These are phyloP conservation scores for Hofmannophila pseudospretella DNA, from an alignment of 2,888 invertebrate species.

Conservation along the genomic window DNA sequence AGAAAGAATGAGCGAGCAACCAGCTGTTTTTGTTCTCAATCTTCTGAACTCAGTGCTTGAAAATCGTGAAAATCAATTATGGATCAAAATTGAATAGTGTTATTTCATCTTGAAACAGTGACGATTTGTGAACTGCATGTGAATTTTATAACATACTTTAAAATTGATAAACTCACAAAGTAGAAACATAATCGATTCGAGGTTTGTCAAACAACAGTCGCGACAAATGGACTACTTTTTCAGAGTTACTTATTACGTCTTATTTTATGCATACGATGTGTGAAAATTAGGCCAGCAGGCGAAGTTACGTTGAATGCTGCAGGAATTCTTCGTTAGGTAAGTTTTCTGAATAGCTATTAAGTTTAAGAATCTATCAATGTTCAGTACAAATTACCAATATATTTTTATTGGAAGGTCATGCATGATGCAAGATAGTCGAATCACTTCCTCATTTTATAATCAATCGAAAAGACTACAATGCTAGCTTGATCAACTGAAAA, in stretches of 20 bases:
- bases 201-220: conserved; percentile 55
- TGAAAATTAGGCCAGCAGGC: conserved; percentile 44
- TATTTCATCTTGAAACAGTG: conserved; percentile 45
- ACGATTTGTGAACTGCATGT: conserved; percentile 51
- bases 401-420: conserved; percentile 35
- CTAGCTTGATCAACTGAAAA: too few species aligned
- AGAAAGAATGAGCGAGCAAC: too few species aligned
- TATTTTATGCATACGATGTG: conserved; percentile 46
- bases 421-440: conserved; percentile 31
- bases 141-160: conserved; percentile 33
- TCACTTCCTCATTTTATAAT: conserved; percentile 21
- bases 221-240: conserved; percentile 49
- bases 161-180: conserved; percentile 47
- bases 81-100: conserved; percentile 72
- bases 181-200: conserved; percentile 53
- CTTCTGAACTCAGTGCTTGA: conserved; percentile 51
- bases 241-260: conserved; percentile 59
- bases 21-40: conserved; percentile 70
- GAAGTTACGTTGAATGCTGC: conserved; percentile 29
- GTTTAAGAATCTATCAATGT: too few species aligned
- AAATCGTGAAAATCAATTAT: conserved; percentile 55
- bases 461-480: background rate
- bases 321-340: conserved; percentile 6
- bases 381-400: too few species aligned
- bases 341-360: background rate